Evolutionary conservation across 2,113 vertebrate species (phyloP).

Genomic region (Larimichthys polyactis): DNA sequence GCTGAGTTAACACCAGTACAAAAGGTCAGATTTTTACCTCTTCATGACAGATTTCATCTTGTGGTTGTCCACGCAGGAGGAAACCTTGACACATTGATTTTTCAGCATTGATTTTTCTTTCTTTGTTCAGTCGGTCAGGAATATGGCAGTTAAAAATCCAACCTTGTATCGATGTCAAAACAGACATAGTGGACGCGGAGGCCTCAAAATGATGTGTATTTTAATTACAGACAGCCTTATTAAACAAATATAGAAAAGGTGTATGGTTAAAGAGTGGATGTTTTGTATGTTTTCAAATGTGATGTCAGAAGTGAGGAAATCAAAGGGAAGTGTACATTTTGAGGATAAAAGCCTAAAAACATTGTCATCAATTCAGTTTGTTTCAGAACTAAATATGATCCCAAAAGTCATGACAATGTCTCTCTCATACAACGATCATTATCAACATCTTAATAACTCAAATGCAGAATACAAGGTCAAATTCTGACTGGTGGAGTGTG

Average conservation of each 20-base stretch:
- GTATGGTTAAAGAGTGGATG: conserved; percentile 39
- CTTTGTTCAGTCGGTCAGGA: conserved; percentile 31
- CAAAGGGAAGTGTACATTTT: conserved; percentile 33
- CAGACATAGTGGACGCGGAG: neutral
- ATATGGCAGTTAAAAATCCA: conserved; percentile 18
- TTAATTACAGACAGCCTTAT: conserved; percentile 36
- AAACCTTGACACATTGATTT: conserved; percentile 53
- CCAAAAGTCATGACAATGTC: conserved; percentile 37
- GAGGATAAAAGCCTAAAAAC: conserved; percentile 60
- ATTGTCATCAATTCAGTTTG: conserved; percentile 39
- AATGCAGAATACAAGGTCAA: conserved; percentile 22
- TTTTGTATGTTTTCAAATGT: conserved; percentile 53
- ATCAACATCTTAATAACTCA: conserved; percentile 1
- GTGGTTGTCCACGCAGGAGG: conserved; percentile 18
- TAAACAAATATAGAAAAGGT: conserved; percentile 16
- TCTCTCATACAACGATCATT: conserved; percentile 34
- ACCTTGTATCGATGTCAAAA: conserved; percentile 22
- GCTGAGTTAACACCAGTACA: conserved; percentile 31
- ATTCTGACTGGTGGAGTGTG: conserved; percentile 23
- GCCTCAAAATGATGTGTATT: neutral
- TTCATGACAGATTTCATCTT: conserved; percentile 42
- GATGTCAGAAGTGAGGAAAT: conserved; percentile 52
- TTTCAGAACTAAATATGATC: conserved; percentile 36
- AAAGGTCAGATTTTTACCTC: conserved; percentile 55
- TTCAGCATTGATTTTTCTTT: conserved; percentile 40